Evolutionary conservation across 30 jellyfish, hydroid and myxozoan species (phyloP), one percentile per base, ranked within the genome.

Genomic region (Turritopsis rubra): DNA sequence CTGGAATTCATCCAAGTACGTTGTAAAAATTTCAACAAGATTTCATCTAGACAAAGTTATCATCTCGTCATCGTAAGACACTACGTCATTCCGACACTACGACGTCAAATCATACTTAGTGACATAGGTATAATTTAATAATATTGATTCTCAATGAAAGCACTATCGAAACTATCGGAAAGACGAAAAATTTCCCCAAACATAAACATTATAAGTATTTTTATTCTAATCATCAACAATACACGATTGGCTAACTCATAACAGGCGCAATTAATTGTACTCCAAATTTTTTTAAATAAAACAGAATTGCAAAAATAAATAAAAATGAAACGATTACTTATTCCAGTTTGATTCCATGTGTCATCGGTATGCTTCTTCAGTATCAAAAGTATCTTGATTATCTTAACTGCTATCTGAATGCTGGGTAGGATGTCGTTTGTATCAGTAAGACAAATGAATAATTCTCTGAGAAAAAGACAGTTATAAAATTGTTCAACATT

Each of bases 1-100:
- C 71, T n/a, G n/a, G n/a, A n/a, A n/a, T n/a, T 66, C 28, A 24
- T 29, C 85, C 85, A 77, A 0, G 72, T 41, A 41, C 60, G 60
- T 41, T 41, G 60, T 41, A 41, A 41, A 13, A 41, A 41, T 13
- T 41, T 41, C 60, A 41, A 13, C 13, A 41, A 41, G 13, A 41
- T 41, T 3, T 41, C 60, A 41, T 41, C 60, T 41, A 41, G 13
- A 41, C 13, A 5, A 41, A n/a, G n/a, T 41, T 3, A 13, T 41
- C 9, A 41, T 41, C 5, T 41, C 60, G 13, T 5, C 5, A 41
- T 13, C 60, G 13, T 5, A 41, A 41, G 9, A 3, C 5, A 3
- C 60, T 41, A 41, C 5, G 13, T 41, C 60, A 41, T n/a, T n/a
- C n/a, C n/a, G n/a, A n/a, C n/a, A n/a, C n/a, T n/a, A n/a, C n/a